A percentile compares a stretch with the other conserved stretches of the same genome.
Evolutionary conservation across 2,797 vertebrate genomes (phyloP).

Genomic region (Tokudaia tokunoshimensis): DNA sequence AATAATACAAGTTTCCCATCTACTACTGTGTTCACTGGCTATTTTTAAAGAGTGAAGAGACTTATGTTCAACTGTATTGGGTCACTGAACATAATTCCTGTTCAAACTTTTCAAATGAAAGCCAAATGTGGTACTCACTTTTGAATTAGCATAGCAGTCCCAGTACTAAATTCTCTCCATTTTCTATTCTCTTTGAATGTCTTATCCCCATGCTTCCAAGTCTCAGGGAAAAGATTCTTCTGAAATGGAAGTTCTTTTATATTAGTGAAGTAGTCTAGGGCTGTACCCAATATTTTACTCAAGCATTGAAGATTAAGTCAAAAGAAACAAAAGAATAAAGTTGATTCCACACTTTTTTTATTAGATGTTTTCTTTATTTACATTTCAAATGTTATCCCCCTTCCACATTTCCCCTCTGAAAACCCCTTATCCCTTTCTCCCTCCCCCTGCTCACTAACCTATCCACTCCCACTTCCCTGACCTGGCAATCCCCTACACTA

Average conservation of each 20-base stretch:
- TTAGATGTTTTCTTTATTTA: too few relatives aligned
- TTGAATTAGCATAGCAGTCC: not conserved
- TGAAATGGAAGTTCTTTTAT: not conserved
- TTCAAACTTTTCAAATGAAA: not conserved
- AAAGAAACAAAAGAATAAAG: not conserved
- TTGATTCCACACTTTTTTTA: not conserved
- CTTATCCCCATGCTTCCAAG: accelerated
- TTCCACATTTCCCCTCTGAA: too few relatives aligned
- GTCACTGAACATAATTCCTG: not conserved
- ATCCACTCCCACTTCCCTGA: too few relatives aligned
- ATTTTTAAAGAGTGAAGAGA: not conserved
- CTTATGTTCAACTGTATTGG: not conserved
- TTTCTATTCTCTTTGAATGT: not conserved
- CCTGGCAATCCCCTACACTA: too few relatives aligned
- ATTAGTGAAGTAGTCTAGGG: not conserved
- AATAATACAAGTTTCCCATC: accelerated
- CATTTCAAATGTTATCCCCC: too few relatives aligned
- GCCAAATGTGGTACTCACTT: not conserved
- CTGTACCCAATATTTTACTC: not conserved
- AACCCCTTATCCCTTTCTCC: too few relatives aligned
- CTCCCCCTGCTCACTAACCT: too few relatives aligned
- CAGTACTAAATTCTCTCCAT: not conserved
- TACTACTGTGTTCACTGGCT: not conserved
- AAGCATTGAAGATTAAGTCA: not conserved
- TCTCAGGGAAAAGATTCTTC: not conserved